Evolutionary conservation across 2,113 vertebrate species (phyloP).

Genomic region (Scomber japonicus): DNA sequence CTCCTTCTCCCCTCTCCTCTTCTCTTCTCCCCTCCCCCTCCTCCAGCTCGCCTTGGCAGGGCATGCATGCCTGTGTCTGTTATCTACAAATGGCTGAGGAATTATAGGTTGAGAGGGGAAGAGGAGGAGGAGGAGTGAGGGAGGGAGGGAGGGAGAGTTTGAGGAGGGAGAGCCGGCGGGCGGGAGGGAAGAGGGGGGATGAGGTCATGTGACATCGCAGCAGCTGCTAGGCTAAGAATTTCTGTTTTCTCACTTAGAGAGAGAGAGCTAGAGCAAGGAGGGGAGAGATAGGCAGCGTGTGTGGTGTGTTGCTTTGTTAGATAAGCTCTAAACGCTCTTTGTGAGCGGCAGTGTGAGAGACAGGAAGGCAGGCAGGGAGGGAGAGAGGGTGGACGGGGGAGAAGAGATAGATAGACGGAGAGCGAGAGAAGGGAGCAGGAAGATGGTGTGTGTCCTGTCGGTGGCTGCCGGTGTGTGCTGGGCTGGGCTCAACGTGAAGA

Average conservation of each 20-base stretch:
- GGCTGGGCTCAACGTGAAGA: conserved; percentile 78
- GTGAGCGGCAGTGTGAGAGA: conserved; percentile 68
- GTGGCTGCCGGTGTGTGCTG: conserved; percentile 61
- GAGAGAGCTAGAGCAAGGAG: conserved; percentile 67
- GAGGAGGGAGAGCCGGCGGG: not conserved
- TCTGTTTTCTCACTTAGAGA: conserved; percentile 82
- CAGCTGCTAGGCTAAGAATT: conserved; percentile 87
- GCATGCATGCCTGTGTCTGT: conserved; percentile 77
- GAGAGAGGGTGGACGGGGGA: conserved; percentile 58
- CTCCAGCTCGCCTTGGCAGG: conserved; percentile 69
- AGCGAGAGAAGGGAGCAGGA: conserved; percentile 67
- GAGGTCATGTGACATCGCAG: conserved; percentile 77
- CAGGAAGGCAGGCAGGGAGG: conserved; percentile 66
- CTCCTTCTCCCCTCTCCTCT: conserved; percentile 8
- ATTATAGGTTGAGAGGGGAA: conserved; percentile 82
- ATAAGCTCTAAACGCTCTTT: conserved; percentile 84
- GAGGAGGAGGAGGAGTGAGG: conserved; percentile 63
- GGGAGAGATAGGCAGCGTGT: conserved; percentile 78
- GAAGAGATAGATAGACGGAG: conserved; percentile 63
- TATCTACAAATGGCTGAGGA: conserved; percentile 83
- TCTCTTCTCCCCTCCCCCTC: conserved; percentile 52
- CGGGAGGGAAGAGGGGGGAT: conserved; percentile 1
- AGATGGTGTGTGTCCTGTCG: conserved; percentile 79
- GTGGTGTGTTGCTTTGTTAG: conserved; percentile 86
- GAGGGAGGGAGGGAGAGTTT: conserved; percentile 29